Conservation (phyloP, 2,888 invertebrate species). For the Lutraria lutraria region DNA sequence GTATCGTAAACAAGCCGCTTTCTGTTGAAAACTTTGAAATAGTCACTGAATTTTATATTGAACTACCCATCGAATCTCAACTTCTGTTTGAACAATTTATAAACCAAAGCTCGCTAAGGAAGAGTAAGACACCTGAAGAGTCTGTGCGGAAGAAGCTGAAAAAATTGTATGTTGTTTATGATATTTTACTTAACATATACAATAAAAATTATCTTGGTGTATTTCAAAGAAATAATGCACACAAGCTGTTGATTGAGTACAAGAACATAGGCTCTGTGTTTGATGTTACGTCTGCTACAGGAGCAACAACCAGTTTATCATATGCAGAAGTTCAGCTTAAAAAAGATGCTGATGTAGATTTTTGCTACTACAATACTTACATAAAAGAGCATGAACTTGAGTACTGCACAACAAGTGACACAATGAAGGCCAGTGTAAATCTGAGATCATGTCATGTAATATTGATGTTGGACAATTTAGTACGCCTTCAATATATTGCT, state of each 20-base stretch:
- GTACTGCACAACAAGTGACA: slow-evolving; percentile 10
- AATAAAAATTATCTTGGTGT: slow-evolving; percentile 54
- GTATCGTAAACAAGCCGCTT: slow-evolving; percentile 4
- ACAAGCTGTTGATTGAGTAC: slow-evolving; percentile 50
- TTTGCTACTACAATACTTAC: slow-evolving; percentile 61
- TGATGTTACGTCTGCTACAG: slow-evolving; percentile 41
- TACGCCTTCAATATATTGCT: slow-evolving; percentile 43
- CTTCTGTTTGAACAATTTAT: slow-evolving; percentile 43
- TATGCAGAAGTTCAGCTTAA: slow-evolving; percentile 45
- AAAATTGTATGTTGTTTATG: slow-evolving; percentile 46
- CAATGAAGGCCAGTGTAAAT: neutral
- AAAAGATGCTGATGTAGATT: slow-evolving; percentile 37
- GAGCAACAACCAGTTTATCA: slow-evolving; percentile 38
- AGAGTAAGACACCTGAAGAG: slow-evolving; percentile 7
- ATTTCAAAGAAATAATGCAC: slow-evolving; percentile 51
- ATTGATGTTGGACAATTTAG: slow-evolving; percentile 56
- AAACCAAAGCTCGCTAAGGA: slow-evolving; percentile 26
- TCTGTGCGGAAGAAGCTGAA: slow-evolving; percentile 30
- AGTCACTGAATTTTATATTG: slow-evolving; percentile 42
- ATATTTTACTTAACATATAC: slow-evolving; percentile 39
- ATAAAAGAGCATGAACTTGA: slow-evolving; percentile 41
- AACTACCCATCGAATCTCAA: slow-evolving; percentile 51
- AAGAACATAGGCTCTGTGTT: slow-evolving; percentile 54
- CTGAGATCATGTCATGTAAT: slow-evolving; percentile 49
- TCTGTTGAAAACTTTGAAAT: slow-evolving; percentile 32